These are phyloP conservation scores for Rhyzopertha dominica DNA, from an alignment of 1,140 invertebrate species.

Conservation along the genomic window DNA sequence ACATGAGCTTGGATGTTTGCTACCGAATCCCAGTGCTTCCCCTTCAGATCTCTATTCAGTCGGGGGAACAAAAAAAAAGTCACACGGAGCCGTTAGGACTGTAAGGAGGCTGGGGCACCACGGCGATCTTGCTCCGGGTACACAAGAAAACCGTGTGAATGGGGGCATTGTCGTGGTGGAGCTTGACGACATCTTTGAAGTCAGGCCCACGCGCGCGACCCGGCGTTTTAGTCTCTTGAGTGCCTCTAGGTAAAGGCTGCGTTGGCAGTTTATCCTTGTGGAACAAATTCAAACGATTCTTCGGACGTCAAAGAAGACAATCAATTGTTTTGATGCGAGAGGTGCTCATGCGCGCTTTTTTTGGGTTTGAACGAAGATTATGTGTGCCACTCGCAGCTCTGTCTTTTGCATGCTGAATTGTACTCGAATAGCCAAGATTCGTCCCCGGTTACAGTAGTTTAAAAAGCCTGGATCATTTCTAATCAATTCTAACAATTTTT, in stretches of 20 bases:
- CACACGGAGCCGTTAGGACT: slow-evolving; percentile 2
- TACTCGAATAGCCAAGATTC: neutral
- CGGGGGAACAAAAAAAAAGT: slow-evolving; percentile 1
- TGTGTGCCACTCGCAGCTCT: slow-evolving; percentile 1
- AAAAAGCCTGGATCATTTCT: too few relatives aligned
- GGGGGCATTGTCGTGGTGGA: neutral
- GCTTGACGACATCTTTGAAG: neutral
- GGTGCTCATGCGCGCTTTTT: slow-evolving; percentile 2
- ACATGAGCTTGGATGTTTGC: neutral
- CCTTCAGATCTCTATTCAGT: neutral
- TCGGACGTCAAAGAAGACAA: neutral
- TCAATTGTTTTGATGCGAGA: neutral
- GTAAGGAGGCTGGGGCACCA: slow-evolving; percentile 1
- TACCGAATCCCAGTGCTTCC: slow-evolving; percentile 1
- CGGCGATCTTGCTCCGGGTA: slow-evolving; percentile 1
- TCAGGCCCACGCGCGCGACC: neutral
- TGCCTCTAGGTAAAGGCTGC: neutral
- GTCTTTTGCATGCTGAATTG: neutral
- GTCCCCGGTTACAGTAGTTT: neutral
- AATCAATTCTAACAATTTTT: too few relatives aligned
- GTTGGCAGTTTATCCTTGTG: slow-evolving; percentile 5
- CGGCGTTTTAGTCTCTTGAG: slow-evolving; percentile 2
- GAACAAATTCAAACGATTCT: neutral
- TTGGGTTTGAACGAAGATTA: neutral
- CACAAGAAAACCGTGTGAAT: neutral